Conservation (phyloP, 2,797 vertebrate genomes). For the Onychomys torridus region DNA sequence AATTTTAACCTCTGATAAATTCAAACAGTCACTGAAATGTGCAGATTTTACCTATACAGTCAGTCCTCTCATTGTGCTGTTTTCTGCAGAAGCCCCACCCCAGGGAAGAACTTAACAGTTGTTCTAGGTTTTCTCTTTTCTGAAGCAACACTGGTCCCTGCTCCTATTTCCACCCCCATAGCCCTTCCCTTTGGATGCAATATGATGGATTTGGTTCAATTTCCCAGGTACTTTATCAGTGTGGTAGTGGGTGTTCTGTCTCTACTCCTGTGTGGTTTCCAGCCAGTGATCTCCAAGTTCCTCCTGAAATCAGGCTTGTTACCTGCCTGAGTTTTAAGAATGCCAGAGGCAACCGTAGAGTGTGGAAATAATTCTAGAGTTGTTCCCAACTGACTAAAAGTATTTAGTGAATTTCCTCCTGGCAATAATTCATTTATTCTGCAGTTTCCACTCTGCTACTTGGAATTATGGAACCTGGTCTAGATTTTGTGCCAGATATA, state of each 20-base stretch:
- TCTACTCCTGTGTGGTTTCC: constrained; percentile 44
- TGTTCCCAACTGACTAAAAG: constrained; percentile 73
- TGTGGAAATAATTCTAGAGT: constrained; percentile 70
- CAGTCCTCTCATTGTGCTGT: neutral
- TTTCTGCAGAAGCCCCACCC: constrained; percentile 21
- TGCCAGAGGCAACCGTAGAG: constrained; percentile 65
- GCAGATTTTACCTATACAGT: constrained; percentile 44
- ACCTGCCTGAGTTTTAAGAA: constrained; percentile 77
- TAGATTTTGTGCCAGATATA: constrained; percentile 76
- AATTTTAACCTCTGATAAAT: constrained; percentile 55
- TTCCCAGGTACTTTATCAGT: neutral
- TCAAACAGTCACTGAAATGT: neutral
- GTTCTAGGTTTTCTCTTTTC: neutral
- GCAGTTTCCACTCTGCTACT: constrained; percentile 48
- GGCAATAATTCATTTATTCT: constrained; percentile 69
- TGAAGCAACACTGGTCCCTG: neutral
- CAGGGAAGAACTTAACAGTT: constrained; percentile 34
- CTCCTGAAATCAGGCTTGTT: constrained; percentile 64
- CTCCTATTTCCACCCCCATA: constrained; percentile 25
- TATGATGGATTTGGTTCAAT: constrained; percentile 57
- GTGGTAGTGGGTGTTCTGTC: neutral
- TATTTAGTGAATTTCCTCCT: constrained; percentile 73
- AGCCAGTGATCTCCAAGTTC: constrained; percentile 68
- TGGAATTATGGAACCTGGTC: constrained; percentile 75
- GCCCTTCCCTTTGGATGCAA: constrained; percentile 29